These are phyloP conservation scores for Mythimna impura DNA, from an alignment of 2,888 invertebrate genomes.

Conservation along the genomic window DNA sequence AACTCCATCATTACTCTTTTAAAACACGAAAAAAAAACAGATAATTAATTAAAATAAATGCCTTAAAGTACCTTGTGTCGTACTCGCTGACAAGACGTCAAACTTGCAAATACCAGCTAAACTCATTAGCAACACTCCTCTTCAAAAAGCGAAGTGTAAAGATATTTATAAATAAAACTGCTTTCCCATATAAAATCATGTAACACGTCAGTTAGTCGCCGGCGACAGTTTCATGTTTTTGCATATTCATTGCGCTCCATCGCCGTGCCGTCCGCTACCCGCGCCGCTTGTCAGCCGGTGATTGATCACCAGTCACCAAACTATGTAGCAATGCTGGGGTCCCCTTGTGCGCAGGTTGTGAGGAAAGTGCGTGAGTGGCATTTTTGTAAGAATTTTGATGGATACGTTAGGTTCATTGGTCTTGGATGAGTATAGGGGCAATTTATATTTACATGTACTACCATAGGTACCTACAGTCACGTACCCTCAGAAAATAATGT, in stretches of 20 bases:
- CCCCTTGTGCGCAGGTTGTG: constrained; percentile 24
- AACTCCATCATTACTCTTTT: no score
- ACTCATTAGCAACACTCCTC: neutral
- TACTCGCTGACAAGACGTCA: neutral
- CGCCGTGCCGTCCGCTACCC: constrained; percentile 42
- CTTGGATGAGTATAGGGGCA: neutral
- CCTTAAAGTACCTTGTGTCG: no score
- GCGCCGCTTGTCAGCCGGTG: constrained; percentile 52
- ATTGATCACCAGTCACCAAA: constrained; percentile 61
- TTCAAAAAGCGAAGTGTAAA: neutral
- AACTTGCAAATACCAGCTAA: neutral
- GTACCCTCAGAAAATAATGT: neutral
- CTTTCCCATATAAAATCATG: constrained; percentile 31
- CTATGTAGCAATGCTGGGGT: constrained; percentile 42
- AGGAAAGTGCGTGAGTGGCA: constrained; percentile 35
- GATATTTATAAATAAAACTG: constrained; percentile 37
- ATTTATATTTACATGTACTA: neutral
- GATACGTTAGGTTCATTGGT: constrained; percentile 25
- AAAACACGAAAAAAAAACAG: neutral
- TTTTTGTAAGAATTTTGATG: constrained; percentile 42
- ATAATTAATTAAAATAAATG: neutral
- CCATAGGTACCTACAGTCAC: neutral
- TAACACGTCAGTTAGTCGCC: constrained; percentile 46
- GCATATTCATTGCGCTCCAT: constrained; percentile 66
- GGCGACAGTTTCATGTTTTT: constrained; percentile 60